Percentiles rank a stretch among this genome's conserved stretches.
These are phyloP conservation scores for Borostomias antarcticus DNA, from an alignment of 2,797 vertebrate genomes.

Conservation along the genomic window DNA sequence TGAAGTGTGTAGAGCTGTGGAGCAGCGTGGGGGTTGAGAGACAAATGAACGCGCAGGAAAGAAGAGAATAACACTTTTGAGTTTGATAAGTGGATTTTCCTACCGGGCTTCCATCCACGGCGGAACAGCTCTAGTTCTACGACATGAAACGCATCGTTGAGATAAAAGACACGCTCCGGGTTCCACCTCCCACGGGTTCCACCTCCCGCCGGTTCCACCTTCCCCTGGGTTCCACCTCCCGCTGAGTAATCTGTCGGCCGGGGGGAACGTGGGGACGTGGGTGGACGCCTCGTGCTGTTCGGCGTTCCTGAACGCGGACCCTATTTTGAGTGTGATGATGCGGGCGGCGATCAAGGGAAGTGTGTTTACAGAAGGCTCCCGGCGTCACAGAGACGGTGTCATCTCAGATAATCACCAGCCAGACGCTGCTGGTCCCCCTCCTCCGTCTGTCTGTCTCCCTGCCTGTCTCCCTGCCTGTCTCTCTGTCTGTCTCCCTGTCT, in stretches of 20 bases:
- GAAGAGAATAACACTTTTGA: conserved; percentile 10
- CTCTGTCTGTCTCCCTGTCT: no score
- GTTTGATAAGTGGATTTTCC: conserved; percentile 52
- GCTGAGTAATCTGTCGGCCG: neutral
- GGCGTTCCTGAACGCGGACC: no score
- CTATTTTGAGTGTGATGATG: no score
- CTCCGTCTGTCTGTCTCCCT: no score
- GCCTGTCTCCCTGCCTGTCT: no score
- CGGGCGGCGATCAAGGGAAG: no score
- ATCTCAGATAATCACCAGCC: conserved; percentile 29
- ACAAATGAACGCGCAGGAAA: no score
- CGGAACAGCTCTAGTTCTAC: conserved; percentile 30
- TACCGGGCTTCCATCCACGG: no score
- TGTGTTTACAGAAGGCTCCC: conserved; percentile 5
- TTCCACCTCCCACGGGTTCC: conserved; percentile 33
- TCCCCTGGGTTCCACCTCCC: conserved; percentile 17
- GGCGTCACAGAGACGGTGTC: conserved; percentile 31
- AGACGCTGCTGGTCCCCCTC: no score
- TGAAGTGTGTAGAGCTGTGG: conserved; percentile 20
- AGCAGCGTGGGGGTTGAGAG: no score
- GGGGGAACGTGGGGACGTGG: no score
- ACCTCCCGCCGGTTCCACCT: conserved; percentile 21
- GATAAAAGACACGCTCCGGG: conserved; percentile 47
- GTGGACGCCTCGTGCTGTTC: no score
- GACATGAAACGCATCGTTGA: conserved; percentile 52